Conservation (phyloP, 1,140 invertebrate species). For the Arion vulgaris region DNA sequence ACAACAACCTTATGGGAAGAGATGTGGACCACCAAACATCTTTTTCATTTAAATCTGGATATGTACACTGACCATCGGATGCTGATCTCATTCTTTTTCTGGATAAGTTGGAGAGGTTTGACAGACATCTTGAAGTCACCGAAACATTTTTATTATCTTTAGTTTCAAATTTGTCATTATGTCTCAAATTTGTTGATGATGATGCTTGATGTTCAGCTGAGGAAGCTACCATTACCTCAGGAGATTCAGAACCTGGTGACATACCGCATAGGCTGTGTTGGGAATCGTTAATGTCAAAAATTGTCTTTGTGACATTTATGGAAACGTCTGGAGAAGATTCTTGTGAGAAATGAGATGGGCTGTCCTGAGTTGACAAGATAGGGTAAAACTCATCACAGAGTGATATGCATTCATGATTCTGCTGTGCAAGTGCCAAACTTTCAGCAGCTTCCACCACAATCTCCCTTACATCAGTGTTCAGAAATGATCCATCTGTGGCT, state of each 20-base stretch:
- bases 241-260: not conserved
- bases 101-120: not conserved
- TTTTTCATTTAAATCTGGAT: not conserved
- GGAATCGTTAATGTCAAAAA: not conserved
- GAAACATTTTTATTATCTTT: not conserved
- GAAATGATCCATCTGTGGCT: not conserved
- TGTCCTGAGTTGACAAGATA: not conserved
- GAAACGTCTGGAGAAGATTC: no score
- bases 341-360: not conserved
- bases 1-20: slow-evolving; percentile 6
- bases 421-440: slow-evolving; percentile 9
- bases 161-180: no score
- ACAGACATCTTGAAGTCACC: not conserved
- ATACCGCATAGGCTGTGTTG: not conserved
- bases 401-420: slow-evolving; percentile 4
- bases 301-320: not conserved
- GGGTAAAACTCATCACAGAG: slow-evolving; percentile 26
- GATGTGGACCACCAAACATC: not conserved
- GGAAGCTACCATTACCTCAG: not conserved
- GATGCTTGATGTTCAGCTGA: not conserved
- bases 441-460: slow-evolving; percentile 28
- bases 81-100: slow-evolving; percentile 24
- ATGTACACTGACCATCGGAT: not conserved
- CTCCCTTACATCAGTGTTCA: slow-evolving; percentile 7
- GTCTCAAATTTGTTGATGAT: no score